A percentile compares a stretch with the other conserved stretches of the same genome.
These are phyloP conservation scores for Halichoeres trimaculatus DNA, from an alignment of 2,113 vertebrate genomes.

Conservation along the genomic window DNA sequence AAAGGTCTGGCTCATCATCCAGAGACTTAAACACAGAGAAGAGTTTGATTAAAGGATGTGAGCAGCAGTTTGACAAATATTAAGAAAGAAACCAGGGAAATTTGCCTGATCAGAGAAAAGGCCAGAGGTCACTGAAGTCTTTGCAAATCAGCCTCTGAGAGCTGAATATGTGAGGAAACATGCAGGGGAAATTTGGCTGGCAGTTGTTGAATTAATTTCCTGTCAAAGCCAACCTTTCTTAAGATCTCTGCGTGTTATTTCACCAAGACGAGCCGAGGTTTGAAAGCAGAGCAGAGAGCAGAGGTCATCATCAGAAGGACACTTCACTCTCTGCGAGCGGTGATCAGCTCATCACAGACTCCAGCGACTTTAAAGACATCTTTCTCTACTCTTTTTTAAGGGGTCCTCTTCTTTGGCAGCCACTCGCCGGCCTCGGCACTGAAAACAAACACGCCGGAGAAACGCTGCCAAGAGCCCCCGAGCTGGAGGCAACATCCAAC, in stretches of 20 bases:
- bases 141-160: neutral
- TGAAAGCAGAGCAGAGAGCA: neutral
- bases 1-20: neutral
- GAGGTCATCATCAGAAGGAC: constrained; percentile 26
- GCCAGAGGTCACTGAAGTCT: neutral
- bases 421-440: constrained; percentile 8
- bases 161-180: neutral
- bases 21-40: neutral
- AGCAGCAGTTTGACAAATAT: neutral
- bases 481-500: constrained; percentile 55
- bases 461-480: constrained; percentile 58
- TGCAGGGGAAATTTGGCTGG: neutral
- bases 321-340: constrained; percentile 25
- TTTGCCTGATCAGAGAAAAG: neutral
- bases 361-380: constrained; percentile 32
- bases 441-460: constrained; percentile 37
- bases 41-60: neutral
- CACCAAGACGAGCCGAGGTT: neutral
- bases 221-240: neutral
- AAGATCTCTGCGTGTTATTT: neutral
- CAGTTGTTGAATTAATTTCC: neutral
- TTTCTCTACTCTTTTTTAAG: constrained; percentile 1
- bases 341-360: constrained; percentile 47
- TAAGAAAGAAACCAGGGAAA: neutral
- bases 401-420: constrained; percentile 39